A percentile compares a stretch with the other conserved stretches of the same genome.
Evolutionary conservation across 2,888 invertebrate genomes (phyloP).

Genomic region (Hypercompe scribonia): DNA sequence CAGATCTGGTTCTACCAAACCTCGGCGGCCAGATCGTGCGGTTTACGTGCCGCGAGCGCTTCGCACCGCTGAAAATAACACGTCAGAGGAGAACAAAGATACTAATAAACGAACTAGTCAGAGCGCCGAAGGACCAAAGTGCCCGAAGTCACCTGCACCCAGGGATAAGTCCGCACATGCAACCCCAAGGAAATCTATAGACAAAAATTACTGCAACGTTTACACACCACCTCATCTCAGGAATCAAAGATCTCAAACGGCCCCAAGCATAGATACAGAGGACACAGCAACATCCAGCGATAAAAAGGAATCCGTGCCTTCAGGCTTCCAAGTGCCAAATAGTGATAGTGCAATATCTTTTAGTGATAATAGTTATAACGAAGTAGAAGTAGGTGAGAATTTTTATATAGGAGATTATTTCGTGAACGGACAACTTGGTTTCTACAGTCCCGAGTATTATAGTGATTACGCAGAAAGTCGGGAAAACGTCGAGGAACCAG

Average conservation of each 20-base stretch:
- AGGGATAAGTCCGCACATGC: constrained; percentile 74
- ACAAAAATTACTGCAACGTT: constrained; percentile 82
- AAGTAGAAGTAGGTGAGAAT: constrained; percentile 76
- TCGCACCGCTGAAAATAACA: constrained; percentile 71
- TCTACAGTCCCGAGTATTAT: constrained; percentile 77
- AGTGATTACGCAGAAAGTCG: constrained; percentile 67
- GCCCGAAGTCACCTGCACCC: constrained; percentile 74
- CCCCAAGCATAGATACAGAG: constrained; percentile 68
- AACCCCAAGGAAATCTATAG: constrained; percentile 75
- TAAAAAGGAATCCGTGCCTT: constrained; percentile 76
- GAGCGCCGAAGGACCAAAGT: constrained; percentile 64
- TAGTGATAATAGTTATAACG: constrained; percentile 82
- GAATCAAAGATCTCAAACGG: constrained; percentile 74
- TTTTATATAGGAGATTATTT: constrained; percentile 86
- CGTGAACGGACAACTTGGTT: constrained; percentile 80
- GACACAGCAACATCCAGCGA: constrained; percentile 64
- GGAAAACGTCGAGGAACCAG: constrained; percentile 56
- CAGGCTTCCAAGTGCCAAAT: constrained; percentile 83
- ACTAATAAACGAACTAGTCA: constrained; percentile 60
- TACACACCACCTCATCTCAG: constrained; percentile 84
- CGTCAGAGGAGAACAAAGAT: constrained; percentile 59
- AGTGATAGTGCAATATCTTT: constrained; percentile 84
- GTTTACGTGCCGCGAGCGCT: constrained; percentile 92
- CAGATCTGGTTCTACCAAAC: constrained; percentile 77
- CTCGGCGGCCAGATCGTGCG: constrained; percentile 91